These are phyloP conservation scores for Montipora efflorescens DNA, from an alignment of 64 coral and sea anemone genomes.

Conservation along the genomic window DNA sequence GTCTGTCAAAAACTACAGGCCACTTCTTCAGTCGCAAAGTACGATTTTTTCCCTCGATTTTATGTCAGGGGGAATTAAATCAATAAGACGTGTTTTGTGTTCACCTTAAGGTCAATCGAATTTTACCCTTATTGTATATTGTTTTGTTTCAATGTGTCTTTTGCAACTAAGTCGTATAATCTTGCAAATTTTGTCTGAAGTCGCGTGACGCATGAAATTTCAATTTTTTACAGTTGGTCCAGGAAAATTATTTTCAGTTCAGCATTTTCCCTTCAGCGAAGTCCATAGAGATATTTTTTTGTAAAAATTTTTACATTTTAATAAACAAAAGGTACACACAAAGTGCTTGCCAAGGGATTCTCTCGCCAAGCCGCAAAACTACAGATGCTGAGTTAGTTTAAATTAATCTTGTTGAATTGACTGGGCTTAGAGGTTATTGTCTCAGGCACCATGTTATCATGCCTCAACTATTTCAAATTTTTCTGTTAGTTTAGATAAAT, in stretches of 20 bases:
- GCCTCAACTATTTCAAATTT: neutral
- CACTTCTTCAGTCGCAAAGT: neutral
- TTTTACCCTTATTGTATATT: neutral
- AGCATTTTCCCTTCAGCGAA: neutral
- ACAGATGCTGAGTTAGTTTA: too few relatives aligned
- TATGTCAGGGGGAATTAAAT: neutral
- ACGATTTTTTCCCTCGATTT: neutral
- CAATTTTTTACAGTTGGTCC: constrained; percentile 34
- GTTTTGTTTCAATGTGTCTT: constrained; percentile 42
- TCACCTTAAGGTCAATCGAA: constrained; percentile 10
- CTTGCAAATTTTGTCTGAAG: constrained; percentile 32
- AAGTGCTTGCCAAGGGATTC: too few relatives aligned
- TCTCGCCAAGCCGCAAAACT: neutral
- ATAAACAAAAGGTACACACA: too few relatives aligned
- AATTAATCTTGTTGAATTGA: neutral
- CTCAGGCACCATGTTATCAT: neutral
- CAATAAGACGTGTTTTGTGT: neutral
- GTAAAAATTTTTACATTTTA: too few relatives aligned
- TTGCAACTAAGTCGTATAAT: constrained; percentile 12
- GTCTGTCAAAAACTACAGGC: neutral
- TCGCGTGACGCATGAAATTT: neutral
- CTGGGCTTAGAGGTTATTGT: neutral
- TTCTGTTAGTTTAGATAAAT: neutral
- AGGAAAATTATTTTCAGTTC: neutral
- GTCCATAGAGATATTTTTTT: neutral